phyloP scores from a whole-genome alignment of 2,797 vertebrate genomes.

The Pteropus rufus region DNA sequence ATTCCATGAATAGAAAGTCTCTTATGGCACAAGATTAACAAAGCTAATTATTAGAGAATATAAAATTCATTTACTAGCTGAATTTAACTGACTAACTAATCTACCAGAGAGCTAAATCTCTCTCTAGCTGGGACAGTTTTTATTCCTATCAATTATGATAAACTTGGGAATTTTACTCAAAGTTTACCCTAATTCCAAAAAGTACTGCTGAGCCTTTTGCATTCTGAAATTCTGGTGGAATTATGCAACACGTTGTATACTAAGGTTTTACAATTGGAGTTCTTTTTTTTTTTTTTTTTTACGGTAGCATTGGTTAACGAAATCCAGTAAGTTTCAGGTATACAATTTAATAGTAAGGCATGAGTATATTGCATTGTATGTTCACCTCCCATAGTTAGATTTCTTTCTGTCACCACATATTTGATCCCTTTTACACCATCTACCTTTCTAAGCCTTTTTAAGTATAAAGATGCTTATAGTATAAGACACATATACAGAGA shows the following conservation, averaged over 20 bases:
- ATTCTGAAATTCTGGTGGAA: not conserved
- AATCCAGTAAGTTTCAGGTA: no score
- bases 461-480: not conserved
- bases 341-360: no score
- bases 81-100: conserved; percentile 49
- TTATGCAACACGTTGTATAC: not conserved
- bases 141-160: conserved; percentile 41
- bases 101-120: conserved; percentile 16
- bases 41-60: conserved; percentile 65
- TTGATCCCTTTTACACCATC: no score
- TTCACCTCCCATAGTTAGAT: no score
- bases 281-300: not conserved
- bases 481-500: not conserved
- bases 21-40: conserved; percentile 57
- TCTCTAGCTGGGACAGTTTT: not conserved
- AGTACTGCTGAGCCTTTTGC: not conserved
- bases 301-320: no score
- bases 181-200: conserved; percentile 35
- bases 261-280: not conserved
- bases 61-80: conserved; percentile 68
- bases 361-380: no score
- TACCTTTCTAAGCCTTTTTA: not conserved
- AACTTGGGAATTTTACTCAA: conserved; percentile 42
- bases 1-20: conserved; percentile 47
- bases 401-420: no score